These are phyloP conservation scores for Pseudopodoces humilis DNA, from an alignment of 2,113 vertebrate genomes.

Conservation along the genomic window DNA sequence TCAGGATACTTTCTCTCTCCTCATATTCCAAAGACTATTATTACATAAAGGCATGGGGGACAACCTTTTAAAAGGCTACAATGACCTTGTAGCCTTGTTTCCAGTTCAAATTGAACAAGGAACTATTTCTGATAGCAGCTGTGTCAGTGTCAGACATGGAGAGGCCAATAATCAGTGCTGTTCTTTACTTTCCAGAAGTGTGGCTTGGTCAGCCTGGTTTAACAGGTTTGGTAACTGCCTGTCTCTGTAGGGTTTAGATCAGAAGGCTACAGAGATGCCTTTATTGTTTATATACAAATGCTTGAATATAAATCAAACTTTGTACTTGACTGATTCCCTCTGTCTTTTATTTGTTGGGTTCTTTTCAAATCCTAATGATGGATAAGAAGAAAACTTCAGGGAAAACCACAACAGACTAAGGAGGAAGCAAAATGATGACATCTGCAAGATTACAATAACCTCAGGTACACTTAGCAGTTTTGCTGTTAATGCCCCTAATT, in stretches of 20 bases:
- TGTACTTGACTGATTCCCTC: background rate
- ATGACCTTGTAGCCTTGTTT: background rate
- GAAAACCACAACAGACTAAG: background rate
- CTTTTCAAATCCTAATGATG: background rate
- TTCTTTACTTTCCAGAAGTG: background rate
- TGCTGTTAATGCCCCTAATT: background rate
- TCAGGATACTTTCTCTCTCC: background rate
- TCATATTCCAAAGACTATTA: background rate
- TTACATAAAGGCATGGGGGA: background rate
- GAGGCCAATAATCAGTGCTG: background rate
- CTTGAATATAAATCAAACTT: background rate
- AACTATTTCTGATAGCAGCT: background rate
- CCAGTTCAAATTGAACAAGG: background rate
- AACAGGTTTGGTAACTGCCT: background rate
- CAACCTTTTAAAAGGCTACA: background rate
- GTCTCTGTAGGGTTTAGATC: background rate
- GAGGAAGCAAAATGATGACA: background rate
- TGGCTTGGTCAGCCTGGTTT: background rate
- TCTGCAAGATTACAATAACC: background rate
- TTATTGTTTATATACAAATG: background rate
- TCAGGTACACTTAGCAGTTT: background rate
- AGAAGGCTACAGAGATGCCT: background rate
- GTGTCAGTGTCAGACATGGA: background rate
- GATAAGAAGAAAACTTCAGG: background rate
- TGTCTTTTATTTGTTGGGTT: background rate